Conservation (phyloP, 2,113 vertebrate genomes). For the Calypte anna region DNA sequence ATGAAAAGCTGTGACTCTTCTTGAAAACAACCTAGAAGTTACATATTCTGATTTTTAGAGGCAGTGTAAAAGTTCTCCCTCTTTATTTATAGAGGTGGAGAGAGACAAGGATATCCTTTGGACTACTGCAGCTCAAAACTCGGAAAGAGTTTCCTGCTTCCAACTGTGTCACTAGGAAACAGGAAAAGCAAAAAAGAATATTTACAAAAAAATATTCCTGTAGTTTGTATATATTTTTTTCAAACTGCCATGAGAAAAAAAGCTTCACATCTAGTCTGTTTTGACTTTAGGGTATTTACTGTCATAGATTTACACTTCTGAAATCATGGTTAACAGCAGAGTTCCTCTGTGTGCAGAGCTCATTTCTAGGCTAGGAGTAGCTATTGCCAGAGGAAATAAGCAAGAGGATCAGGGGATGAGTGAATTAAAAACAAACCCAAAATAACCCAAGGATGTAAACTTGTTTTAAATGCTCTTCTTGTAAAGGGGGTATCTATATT, state of each 20-base stretch:
- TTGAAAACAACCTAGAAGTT: not conserved
- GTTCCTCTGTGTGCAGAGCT: not conserved
- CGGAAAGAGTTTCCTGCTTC: conserved; percentile 71
- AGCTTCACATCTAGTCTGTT: not conserved
- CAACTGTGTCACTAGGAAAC: conserved; percentile 71
- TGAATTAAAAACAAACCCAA: conserved; percentile 61
- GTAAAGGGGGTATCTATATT: not conserved
- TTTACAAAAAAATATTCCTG: conserved; percentile 28
- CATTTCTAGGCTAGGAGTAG: conserved; percentile 6
- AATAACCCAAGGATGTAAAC: conserved; percentile 60
- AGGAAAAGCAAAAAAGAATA: conserved; percentile 70
- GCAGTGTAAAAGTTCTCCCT: conserved; percentile 46
- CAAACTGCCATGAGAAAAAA: not conserved
- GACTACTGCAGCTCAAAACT: conserved; percentile 57
- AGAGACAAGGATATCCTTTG: conserved; percentile 75
- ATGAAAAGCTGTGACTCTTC: not conserved
- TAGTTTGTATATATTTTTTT: conserved; percentile 24
- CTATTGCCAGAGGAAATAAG: conserved; percentile 59
- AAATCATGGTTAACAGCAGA: conserved; percentile 26
- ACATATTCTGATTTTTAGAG: conserved; percentile 10
- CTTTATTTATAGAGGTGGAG: conserved; percentile 75
- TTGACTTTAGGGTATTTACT: conserved; percentile 31
- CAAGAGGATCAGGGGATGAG: conserved; percentile 39
- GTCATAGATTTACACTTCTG: conserved; percentile 35
- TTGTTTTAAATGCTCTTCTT: not conserved